Base-by-base conservation (phyloP, 2,113 vertebrate species). In the Sceloporus undulatus region DNA sequence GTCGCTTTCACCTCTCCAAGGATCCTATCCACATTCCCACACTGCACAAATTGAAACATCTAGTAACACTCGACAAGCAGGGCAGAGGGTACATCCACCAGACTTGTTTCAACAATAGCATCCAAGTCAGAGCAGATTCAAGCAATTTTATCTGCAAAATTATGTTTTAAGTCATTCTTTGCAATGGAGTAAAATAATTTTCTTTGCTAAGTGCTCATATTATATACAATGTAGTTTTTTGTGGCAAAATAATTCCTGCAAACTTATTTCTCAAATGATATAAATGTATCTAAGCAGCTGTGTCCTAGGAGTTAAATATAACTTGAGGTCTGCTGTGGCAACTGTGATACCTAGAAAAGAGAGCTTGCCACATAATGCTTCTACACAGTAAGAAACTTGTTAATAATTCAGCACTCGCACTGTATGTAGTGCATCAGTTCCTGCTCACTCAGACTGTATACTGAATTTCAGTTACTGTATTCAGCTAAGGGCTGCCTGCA, bases 201-300 rank as follows among this genome's bases (percentile, higher is more conserved):
- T 79, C 89, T 90, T 38, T 23, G 7, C 1, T 34, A 71, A 70
- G 62, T 93, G 86, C 93, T 91, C 90, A 76, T 84, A 88, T 88
- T 87, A 91, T 83, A 62, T 85, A 40, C 85, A 85, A 86, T 76
- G 80, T 87, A 91, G 85, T 62, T 92, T 90, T 77, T 93, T 40
- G 65, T 77, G 85, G 80, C 54, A 92, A 86, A 90, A 85, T 83
- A 34, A 83, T 88, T 68, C 18, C 27, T 54, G 42, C 25, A n/a
- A 71, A 21, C 19, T 29, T 83, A 71, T 42, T 71, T 83, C 40
- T 83, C 66, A 73, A 54, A 16, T 56, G 82, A 71, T 16, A 71
- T 48, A 16, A 42, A 83, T 71, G 66, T 59, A 79, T 79, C 27
- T 59, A 59, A 79, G 54, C 52, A 59, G 18, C 18, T 62, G 14